These are phyloP conservation scores for Amphipyra berbera DNA, from an alignment of 2,888 invertebrate genomes.

Conservation along the genomic window DNA sequence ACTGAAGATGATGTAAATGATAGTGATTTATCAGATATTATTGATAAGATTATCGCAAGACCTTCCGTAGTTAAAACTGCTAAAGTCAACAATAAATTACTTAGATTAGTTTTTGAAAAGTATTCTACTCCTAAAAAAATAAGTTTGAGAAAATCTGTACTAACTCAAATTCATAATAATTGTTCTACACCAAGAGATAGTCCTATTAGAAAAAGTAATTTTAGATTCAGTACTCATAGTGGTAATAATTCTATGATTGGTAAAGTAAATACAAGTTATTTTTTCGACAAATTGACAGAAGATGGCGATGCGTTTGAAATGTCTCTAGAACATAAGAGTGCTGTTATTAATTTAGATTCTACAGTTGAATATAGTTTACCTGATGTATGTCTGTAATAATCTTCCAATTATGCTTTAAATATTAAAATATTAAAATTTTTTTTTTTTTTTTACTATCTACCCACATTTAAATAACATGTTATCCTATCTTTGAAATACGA, in stretches of 20 bases:
- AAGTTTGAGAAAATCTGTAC: constrained; percentile 63
- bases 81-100: constrained; percentile 76
- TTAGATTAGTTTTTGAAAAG: constrained; percentile 77
- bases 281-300: constrained; percentile 85
- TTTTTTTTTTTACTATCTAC: too few species aligned
- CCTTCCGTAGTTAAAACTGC: constrained; percentile 72
- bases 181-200: constrained; percentile 83
- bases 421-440: neutral
- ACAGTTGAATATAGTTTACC: constrained; percentile 80
- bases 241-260: constrained; percentile 62
- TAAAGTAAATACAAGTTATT: constrained; percentile 85
- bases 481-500: too few species aligned
- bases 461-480: too few species aligned
- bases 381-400: constrained; percentile 69
- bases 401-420: neutral
- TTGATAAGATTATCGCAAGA: constrained; percentile 79
- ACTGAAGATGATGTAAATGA: constrained; percentile 66
- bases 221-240: constrained; percentile 59
- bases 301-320: constrained; percentile 91
- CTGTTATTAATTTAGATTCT: constrained; percentile 67
- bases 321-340: constrained; percentile 83
- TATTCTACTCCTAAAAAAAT: constrained; percentile 71
- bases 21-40: constrained; percentile 78
- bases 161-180: constrained; percentile 70
- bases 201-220: constrained; percentile 60